Conservation (phyloP, 2,797 vertebrate genomes). For the Poecilia velifera region DNA sequence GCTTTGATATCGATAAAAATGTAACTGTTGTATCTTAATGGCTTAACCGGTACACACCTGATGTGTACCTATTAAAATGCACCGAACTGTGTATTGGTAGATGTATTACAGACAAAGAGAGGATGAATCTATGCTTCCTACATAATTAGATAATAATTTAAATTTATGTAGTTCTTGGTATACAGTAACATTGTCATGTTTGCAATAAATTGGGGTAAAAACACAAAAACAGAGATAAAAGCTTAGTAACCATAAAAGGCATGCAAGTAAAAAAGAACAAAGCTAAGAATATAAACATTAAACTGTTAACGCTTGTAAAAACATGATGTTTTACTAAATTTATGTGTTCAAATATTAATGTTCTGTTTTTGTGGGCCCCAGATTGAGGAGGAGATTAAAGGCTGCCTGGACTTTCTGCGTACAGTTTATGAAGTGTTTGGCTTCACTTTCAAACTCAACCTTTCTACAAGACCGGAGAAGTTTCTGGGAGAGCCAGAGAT, state of each 20-base stretch:
- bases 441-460: slow-evolving; percentile 97
- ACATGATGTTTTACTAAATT: background rate
- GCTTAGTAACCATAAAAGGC: background rate
- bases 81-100: background rate
- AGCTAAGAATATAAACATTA: background rate
- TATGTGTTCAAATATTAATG: background rate
- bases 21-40: background rate
- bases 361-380: slow-evolving; percentile 59
- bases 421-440: slow-evolving; percentile 92
- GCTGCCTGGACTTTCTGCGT: slow-evolving; percentile 93
- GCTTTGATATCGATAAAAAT: background rate
- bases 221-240: background rate
- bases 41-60: background rate
- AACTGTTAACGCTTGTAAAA: background rate
- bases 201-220: background rate
- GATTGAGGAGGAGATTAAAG: slow-evolving; percentile 95
- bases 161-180: background rate
- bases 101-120: background rate
- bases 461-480: slow-evolving; percentile 96
- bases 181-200: background rate
- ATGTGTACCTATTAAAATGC: background rate
- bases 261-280: background rate
- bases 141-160: background rate
- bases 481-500: slow-evolving; percentile 91
- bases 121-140: background rate